These are phyloP conservation scores for Phoxinus phoxinus DNA, from an alignment of 2,113 vertebrate genomes.

Conservation along the genomic window DNA sequence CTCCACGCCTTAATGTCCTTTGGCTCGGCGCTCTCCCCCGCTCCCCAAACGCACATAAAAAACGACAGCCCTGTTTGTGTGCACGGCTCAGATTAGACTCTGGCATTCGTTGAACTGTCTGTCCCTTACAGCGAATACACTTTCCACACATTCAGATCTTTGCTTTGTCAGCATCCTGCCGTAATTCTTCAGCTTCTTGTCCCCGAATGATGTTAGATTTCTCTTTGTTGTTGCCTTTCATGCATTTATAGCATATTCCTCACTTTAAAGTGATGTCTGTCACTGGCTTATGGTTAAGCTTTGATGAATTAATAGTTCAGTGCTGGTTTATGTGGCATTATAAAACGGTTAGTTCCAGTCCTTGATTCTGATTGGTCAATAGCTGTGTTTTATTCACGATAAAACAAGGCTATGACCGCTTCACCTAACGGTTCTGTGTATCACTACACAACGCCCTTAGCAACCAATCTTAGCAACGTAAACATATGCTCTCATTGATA, in stretches of 20 bases:
- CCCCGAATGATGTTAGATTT: not conserved
- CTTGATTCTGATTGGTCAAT: no score
- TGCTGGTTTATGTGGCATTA: not conserved
- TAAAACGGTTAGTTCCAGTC: no score
- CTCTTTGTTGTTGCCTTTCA: not conserved
- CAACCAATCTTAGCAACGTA: no score
- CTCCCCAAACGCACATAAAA: constrained; percentile 46
- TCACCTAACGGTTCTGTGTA: no score
- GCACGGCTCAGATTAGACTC: not conserved
- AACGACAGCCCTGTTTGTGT: constrained; percentile 40
- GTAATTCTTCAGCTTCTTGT: not conserved
- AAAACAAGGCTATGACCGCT: no score
- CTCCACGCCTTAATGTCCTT: constrained; percentile 56
- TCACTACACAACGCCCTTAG: no score
- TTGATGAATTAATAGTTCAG: not conserved
- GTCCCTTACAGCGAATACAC: not conserved
- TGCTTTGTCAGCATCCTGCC: not conserved
- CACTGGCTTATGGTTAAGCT: not conserved
- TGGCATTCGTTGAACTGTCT: not conserved
- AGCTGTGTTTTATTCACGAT: no score
- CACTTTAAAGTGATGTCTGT: not conserved
- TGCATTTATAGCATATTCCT: not conserved
- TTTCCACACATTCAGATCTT: not conserved
- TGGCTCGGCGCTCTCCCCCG: constrained; percentile 46
- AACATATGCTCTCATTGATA: no score